phyloP scores from a whole-genome alignment of 2,113 vertebrate species.

The Perca flavescens region DNA sequence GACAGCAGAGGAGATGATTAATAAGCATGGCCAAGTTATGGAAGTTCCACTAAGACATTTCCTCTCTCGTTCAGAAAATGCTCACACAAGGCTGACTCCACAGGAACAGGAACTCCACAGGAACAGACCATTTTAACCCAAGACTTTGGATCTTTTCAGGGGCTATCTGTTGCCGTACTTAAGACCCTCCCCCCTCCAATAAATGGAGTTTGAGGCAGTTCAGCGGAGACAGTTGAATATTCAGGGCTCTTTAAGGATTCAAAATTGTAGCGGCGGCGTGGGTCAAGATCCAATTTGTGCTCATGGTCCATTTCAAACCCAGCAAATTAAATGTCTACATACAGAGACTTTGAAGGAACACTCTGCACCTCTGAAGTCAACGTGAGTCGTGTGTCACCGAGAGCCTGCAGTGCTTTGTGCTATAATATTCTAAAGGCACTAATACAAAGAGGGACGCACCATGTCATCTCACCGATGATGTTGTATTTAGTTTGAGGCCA shows the following conservation, averaged over 20 bases:
- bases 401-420: slow-evolving; percentile 51
- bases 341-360: slow-evolving; percentile 62
- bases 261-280: slow-evolving; percentile 32
- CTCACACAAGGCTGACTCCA: slow-evolving; percentile 39
- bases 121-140: slow-evolving; percentile 52
- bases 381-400: slow-evolving; percentile 34
- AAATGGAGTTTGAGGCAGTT: slow-evolving; percentile 46
- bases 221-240: slow-evolving; percentile 51
- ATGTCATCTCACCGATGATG: slow-evolving; percentile 55
- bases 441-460: slow-evolving; percentile 40
- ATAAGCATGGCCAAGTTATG: slow-evolving; percentile 55
- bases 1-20: slow-evolving; percentile 59
- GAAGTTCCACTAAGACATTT: slow-evolving; percentile 61
- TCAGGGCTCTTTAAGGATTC: slow-evolving; percentile 54
- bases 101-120: slow-evolving; percentile 56
- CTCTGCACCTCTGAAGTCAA: slow-evolving; percentile 38
- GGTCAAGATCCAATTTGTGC: slow-evolving; percentile 29
- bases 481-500: slow-evolving; percentile 69
- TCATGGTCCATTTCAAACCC: slow-evolving; percentile 37
- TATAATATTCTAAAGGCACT: slow-evolving; percentile 54
- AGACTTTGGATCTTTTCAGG: slow-evolving; percentile 59
- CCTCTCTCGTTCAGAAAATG: slow-evolving; percentile 49
- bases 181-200: slow-evolving; percentile 3
- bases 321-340: slow-evolving; percentile 40
- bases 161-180: slow-evolving; percentile 45